Conservation (phyloP, 2,888 invertebrate species). For the Brenthis hecate region DNA sequence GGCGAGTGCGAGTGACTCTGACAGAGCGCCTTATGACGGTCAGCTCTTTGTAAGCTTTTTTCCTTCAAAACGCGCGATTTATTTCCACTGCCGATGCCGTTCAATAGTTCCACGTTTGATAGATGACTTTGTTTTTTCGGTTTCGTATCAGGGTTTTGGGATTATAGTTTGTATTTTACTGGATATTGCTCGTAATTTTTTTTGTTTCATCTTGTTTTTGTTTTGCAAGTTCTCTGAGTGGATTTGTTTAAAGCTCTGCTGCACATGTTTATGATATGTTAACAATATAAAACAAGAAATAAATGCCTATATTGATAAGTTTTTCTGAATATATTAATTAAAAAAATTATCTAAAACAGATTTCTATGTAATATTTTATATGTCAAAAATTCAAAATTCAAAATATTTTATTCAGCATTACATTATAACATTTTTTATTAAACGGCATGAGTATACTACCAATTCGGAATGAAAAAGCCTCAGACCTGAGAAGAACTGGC, state of each 20-base stretch:
- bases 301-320: no score
- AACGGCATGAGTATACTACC: no score
- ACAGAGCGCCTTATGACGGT: conserved; percentile 51
- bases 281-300: no score
- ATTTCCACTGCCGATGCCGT: conserved; percentile 2
- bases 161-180: conserved; percentile 1
- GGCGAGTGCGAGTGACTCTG: conserved; percentile 54
- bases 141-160: conserved; percentile 1
- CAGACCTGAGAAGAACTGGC: no score
- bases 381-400: no score
- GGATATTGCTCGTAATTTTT: background rate
- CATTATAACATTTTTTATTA: no score
- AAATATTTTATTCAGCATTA: no score
- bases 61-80: conserved; percentile 30
- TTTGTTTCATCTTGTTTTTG: conserved; percentile 3
- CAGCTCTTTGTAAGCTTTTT: conserved; percentile 43
- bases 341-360: no score
- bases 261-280: no score
- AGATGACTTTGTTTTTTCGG: conserved; percentile 24
- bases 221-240: background rate
- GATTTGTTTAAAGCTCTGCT: background rate
- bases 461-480: no score
- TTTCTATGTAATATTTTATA: no score
- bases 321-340: no score
- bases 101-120: conserved; percentile 23